Conservation (phyloP, 2,888 invertebrate species). For the Morinoia aosen region DNA sequence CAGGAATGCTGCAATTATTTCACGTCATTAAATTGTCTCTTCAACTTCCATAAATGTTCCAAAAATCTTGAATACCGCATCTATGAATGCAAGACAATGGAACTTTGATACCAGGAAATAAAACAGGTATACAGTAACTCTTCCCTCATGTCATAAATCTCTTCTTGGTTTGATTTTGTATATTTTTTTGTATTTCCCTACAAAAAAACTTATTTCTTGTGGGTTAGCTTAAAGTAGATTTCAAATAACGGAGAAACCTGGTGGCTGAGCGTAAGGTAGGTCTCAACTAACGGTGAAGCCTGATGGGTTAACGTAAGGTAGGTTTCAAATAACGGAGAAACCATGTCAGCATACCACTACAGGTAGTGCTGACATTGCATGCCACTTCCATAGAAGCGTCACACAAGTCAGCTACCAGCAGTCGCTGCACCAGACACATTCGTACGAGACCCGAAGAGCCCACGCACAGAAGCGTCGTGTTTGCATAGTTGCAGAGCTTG, state of each 20-base stretch:
- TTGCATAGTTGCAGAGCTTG: neutral
- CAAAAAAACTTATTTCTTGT: neutral
- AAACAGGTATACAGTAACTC: neutral
- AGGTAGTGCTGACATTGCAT: neutral
- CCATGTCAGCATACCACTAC: too few relatives aligned
- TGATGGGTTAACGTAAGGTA: too few relatives aligned
- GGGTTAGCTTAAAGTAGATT: neutral
- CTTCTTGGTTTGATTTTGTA: neutral
- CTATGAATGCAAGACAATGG: neutral
- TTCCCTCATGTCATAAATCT: neutral
- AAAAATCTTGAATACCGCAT: neutral
- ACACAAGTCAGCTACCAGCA: neutral
- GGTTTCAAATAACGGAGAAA: neutral
- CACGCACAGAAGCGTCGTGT: neutral
- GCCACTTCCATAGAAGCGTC: neutral
- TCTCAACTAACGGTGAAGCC: neutral
- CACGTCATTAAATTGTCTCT: neutral
- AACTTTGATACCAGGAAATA: neutral
- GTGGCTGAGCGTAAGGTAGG: too few relatives aligned
- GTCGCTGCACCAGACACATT: neutral
- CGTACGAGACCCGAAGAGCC: neutral
- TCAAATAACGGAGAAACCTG: neutral
- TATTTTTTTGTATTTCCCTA: too few relatives aligned
- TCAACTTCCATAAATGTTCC: neutral
- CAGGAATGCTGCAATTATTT: too few relatives aligned